phyloP scores from a whole-genome alignment of 2,113 vertebrate genomes.

The Ibidorhyncha struthersii region DNA sequence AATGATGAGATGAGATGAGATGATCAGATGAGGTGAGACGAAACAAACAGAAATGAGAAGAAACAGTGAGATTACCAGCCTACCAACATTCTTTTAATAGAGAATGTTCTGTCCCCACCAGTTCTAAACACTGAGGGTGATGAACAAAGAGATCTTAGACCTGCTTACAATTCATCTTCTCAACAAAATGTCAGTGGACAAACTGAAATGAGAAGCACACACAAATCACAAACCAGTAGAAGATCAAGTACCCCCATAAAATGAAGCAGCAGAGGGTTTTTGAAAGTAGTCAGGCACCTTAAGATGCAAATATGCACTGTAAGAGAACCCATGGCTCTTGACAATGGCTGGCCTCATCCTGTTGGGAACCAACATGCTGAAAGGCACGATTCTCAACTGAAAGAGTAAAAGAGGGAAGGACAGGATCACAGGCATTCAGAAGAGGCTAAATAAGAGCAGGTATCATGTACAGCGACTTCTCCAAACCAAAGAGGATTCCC shows the following conservation, averaged over 20 bases:
- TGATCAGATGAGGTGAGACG: not conserved
- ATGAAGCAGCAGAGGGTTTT: not conserved
- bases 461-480: not conserved
- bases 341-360: not conserved
- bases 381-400: not conserved
- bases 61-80: not conserved
- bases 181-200: not conserved
- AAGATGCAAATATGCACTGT: not conserved
- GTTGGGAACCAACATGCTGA: not conserved
- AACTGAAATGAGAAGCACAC: not conserved
- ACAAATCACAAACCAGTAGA: not conserved
- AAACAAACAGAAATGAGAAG: not conserved
- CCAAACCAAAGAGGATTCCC: not conserved
- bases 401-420: not conserved
- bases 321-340: not conserved
- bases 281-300: not conserved
- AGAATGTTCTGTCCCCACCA: not conserved
- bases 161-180: not conserved
- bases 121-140: not conserved
- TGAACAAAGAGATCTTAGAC: not conserved
- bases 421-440: not conserved
- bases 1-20: not conserved
- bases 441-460: not conserved
- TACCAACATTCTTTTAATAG: not conserved
- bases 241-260: not conserved